These are phyloP conservation scores for Camelus bactrianus DNA, from an alignment of 2,113 vertebrate genomes.

Conservation along the genomic window DNA sequence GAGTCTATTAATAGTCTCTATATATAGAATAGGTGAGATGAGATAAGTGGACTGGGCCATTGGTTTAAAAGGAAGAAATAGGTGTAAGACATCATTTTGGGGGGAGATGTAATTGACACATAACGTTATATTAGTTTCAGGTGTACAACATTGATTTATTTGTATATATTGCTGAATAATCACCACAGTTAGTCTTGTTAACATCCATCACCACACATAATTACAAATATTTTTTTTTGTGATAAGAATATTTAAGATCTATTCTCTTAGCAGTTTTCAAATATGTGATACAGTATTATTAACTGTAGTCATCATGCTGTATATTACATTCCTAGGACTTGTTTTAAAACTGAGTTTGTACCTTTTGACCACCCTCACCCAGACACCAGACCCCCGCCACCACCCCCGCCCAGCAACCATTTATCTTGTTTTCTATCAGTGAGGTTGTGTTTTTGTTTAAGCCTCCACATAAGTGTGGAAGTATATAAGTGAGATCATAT, in stretches of 20 bases:
- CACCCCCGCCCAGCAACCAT: too few species aligned
- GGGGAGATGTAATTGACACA: background rate
- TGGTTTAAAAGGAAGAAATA: background rate
- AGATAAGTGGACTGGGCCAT: background rate
- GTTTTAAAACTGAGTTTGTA: background rate
- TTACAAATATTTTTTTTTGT: background rate
- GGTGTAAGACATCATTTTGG: background rate
- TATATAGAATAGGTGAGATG: background rate
- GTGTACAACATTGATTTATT: background rate
- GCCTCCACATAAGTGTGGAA: too few species aligned
- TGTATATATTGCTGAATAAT: background rate
- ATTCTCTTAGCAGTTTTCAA: background rate
- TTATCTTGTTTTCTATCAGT: background rate
- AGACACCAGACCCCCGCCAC: too few species aligned
- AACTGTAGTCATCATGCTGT: background rate
- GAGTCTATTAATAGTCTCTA: background rate
- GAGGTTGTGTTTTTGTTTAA: background rate
- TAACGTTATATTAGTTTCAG: background rate
- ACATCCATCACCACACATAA: background rate
- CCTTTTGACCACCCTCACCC: background rate
- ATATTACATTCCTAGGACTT: background rate
- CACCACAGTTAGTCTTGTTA: background rate
- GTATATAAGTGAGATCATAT: too few species aligned
- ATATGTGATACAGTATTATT: background rate
- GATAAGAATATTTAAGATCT: background rate